These are phyloP conservation scores for Oasisia sp. DNA, from an alignment of 2,888 invertebrate genomes.

Conservation along the genomic window DNA sequence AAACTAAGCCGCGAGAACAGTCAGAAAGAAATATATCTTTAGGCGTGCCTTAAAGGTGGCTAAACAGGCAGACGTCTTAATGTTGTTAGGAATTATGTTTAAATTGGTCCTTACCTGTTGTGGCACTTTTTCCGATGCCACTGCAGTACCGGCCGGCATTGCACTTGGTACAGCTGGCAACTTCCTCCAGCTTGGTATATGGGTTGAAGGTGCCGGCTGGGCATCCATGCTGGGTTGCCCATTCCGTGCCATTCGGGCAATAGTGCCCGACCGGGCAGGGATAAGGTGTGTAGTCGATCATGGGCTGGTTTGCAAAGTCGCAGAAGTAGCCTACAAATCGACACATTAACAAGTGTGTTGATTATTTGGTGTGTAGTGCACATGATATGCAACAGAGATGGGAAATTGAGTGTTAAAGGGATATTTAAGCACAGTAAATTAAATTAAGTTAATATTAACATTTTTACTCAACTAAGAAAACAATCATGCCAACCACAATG, in stretches of 20 bases:
- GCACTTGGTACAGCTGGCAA: constrained; percentile 53
- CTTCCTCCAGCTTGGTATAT: constrained; percentile 46
- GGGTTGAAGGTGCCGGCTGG: constrained; percentile 60
- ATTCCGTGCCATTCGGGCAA: constrained; percentile 55
- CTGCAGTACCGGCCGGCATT: constrained; percentile 59
- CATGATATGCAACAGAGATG: not conserved
- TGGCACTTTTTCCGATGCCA: constrained; percentile 32
- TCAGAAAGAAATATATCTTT: too few relatives aligned
- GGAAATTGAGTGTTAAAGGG: not conserved
- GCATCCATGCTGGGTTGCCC: constrained; percentile 54
- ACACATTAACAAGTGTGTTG: not conserved
- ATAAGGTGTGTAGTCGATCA: constrained; percentile 53
- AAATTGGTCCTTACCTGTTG: constrained; percentile 36
- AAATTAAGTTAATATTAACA: too few relatives aligned
- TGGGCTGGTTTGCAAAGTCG: constrained; percentile 50
- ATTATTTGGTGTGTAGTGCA: not conserved
- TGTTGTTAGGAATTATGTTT: too few relatives aligned
- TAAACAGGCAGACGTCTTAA: too few relatives aligned
- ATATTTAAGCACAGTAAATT: too few relatives aligned
- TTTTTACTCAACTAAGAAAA: too few relatives aligned
- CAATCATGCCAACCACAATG: too few relatives aligned
- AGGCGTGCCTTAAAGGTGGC: too few relatives aligned
- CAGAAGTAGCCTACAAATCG: constrained; percentile 58
- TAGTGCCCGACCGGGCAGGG: constrained; percentile 60
- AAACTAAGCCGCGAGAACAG: too few relatives aligned